These are phyloP conservation scores for Montipora sp. DNA, from an alignment of 64 coral and sea anemone genomes.

Conservation along the genomic window DNA sequence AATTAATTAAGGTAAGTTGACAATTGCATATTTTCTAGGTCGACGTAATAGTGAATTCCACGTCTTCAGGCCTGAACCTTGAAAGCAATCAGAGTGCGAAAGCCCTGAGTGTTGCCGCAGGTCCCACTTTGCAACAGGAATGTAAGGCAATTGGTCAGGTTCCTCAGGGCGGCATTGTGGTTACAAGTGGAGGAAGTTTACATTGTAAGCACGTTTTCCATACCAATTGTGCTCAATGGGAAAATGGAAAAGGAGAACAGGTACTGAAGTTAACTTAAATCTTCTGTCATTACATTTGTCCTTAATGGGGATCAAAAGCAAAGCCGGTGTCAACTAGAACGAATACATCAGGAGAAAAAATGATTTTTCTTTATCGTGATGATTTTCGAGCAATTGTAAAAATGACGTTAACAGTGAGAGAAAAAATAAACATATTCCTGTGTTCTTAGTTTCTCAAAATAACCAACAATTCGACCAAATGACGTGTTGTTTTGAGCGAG, in stretches of 20 bases:
- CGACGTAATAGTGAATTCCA: slow-evolving; percentile 60
- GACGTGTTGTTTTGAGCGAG: too few species aligned
- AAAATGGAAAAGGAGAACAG: slow-evolving; percentile 24
- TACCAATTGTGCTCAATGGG: slow-evolving; percentile 13
- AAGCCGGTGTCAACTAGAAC: too few species aligned
- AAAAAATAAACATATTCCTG: too few species aligned
- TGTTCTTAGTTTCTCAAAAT: too few species aligned
- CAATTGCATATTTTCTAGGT: slow-evolving; percentile 8
- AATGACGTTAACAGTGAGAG: too few species aligned
- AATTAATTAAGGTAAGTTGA: too few species aligned
- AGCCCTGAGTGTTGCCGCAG: slow-evolving; percentile 48
- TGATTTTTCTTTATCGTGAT: too few species aligned
- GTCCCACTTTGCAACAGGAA: slow-evolving; percentile 37
- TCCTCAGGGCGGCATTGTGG: neutral
- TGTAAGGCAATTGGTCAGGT: slow-evolving; percentile 41
- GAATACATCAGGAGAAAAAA: too few species aligned
- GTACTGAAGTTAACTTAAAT: neutral
- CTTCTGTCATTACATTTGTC: too few species aligned
- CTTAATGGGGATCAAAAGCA: too few species aligned
- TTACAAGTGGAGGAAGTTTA: slow-evolving; percentile 42
- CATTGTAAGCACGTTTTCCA: slow-evolving; percentile 45
- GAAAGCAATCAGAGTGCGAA: slow-evolving; percentile 27
- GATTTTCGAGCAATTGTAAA: too few species aligned
- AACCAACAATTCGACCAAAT: too few species aligned
- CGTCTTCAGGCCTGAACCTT: slow-evolving; percentile 6